Conservation (phyloP, 2,113 vertebrate species). For the Rhinogobius similis region DNA sequence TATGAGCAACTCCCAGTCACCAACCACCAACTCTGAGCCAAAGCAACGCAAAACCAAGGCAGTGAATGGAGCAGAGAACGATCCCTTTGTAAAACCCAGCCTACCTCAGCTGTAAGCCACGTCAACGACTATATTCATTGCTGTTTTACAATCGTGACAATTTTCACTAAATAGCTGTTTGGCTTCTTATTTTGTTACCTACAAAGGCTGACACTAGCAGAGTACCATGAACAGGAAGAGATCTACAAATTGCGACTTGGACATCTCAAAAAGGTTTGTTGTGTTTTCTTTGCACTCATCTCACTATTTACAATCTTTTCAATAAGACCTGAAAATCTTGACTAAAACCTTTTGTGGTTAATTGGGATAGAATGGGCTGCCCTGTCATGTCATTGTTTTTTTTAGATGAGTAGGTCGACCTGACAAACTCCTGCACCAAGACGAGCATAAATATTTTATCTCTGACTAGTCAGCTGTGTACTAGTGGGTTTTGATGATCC, state of each 20-base stretch:
- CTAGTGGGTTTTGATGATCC: constrained; percentile 56
- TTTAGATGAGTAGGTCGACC: constrained; percentile 25
- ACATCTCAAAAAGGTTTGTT: constrained; percentile 95
- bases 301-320: not conserved
- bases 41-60: constrained; percentile 99
- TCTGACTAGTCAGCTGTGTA: constrained; percentile 35
- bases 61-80: constrained; percentile 97
- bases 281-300: not conserved
- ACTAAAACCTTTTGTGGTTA: constrained; percentile 2
- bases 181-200: not conserved
- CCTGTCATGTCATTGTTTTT: constrained; percentile 41
- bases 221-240: constrained; percentile 99
- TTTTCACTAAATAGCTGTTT: no score
- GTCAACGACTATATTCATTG: not conserved
- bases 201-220: constrained; percentile 92
- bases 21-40: constrained; percentile 94
- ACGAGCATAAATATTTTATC: constrained; percentile 61
- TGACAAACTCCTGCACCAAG: constrained; percentile 31
- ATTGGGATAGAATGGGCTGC: constrained; percentile 7
- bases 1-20: constrained; percentile 92
- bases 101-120: constrained; percentile 95
- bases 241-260: constrained; percentile 98
- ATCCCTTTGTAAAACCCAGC: constrained; percentile 98
- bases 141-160: not conserved
- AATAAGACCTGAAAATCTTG: not conserved